These are phyloP conservation scores for Azorinus chamasolen DNA, from an alignment of 2,888 invertebrate species.

Conservation along the genomic window DNA sequence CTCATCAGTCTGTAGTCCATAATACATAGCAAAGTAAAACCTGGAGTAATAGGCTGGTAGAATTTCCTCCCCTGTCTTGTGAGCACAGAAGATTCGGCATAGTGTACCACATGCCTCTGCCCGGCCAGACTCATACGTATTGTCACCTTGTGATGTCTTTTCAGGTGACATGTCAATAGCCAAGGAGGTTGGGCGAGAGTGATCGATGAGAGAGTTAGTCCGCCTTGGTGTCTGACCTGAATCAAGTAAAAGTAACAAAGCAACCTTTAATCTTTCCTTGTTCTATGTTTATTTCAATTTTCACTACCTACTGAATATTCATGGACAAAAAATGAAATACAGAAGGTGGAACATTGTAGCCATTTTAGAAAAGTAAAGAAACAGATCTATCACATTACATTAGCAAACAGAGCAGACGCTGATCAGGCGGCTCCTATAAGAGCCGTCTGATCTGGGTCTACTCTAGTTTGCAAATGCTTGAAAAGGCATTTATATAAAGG, in stretches of 20 bases:
- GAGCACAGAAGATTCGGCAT: slow-evolving; percentile 98
- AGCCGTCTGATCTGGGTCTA: too few species aligned
- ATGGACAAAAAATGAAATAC: too few species aligned
- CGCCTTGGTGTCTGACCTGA: slow-evolving; percentile 71
- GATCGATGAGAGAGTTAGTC: slow-evolving; percentile 83
- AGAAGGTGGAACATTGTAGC: too few species aligned
- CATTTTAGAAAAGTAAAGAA: too few species aligned
- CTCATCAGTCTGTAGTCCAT: slow-evolving; percentile 91
- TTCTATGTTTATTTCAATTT: too few species aligned
- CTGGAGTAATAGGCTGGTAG: slow-evolving; percentile 96
- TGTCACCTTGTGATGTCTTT: slow-evolving; percentile 68
- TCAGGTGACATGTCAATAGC: slow-evolving; percentile 74
- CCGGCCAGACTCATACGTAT: slow-evolving; percentile 89
- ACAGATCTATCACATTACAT: too few species aligned
- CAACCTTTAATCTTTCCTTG: too few species aligned
- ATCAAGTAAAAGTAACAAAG: background rate
- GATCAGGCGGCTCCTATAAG: too few species aligned
- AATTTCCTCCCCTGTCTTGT: slow-evolving; percentile 97
- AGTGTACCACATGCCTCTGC: slow-evolving; percentile 98
- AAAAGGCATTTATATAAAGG: too few species aligned
- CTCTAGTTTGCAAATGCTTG: too few species aligned
- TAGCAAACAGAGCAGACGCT: too few species aligned
- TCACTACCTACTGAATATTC: too few species aligned
- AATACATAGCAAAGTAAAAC: slow-evolving; percentile 96
- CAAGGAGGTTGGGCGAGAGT: slow-evolving; percentile 78